Base-by-base conservation (phyloP, 30 jellyfish, hydroid and myxozoan genomes). In the Phacellophora camtschatica region DNA sequence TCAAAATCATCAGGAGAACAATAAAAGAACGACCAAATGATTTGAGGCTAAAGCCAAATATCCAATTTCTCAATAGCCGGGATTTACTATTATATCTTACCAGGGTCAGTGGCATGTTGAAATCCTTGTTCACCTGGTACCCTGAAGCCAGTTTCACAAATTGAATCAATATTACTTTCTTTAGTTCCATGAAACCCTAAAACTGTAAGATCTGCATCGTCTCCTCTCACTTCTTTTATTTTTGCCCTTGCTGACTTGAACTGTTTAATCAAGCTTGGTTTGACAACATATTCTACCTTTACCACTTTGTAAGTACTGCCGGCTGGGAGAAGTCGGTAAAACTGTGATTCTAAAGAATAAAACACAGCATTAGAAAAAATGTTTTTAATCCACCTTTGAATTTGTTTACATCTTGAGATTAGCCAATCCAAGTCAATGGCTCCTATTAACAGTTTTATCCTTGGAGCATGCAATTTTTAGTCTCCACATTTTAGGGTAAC, bases 151-250 rank as follows among this genome's bases (percentile, higher is more conserved):
- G 58, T 25, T 12, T 66, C 72, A 39, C 96, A 85, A 22, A 85
- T 85, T 0, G 86, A 48, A 3, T 66, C 82, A 63, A 85, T 85
- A 59, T 85, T 85, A 16, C 56, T 28, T 42, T 61, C 85, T 50
- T 85, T 85, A 10, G 96, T 85, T 28, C 96, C 96, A 68, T 85
- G 96, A 61, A 85, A 85, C 5, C 90, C 96, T 22, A 85, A 71
- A 2, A 85, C 86, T 25, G 96, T 90, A 19, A 59, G 50, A 4
- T 90, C 66, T 22, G 42, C 51, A 8, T 85, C 96, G 23, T 74
- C 81, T 2, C 96, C 86, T 16, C 96, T 77, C 20, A 24, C 64
- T 7, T 75, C 77, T n/a, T 25, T 41, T 50, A 85, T 74, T 31
- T 69, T 61, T 37, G 23, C 46, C 45, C 86, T 74, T 9, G 96